A percentile compares a stretch with the other conserved stretches of the same genome.
phyloP scores from a whole-genome alignment of 2,797 vertebrate species.

The Myotis planiceps region DNA sequence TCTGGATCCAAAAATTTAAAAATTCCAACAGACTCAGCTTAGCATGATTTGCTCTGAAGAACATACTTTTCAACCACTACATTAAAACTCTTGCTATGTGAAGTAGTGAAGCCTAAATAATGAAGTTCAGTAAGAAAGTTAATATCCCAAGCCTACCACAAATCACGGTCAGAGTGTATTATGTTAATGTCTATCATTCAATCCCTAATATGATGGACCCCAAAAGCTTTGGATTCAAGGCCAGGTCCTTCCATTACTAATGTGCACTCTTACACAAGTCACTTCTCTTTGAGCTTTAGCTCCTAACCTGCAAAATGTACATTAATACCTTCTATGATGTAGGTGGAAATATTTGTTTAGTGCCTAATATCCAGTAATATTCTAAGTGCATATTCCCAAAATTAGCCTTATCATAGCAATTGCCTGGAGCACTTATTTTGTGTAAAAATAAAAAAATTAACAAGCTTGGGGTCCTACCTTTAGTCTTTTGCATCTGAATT shows the following conservation, averaged over 20 bases:
- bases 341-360: neutral
- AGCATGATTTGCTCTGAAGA: neutral
- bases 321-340: rapidly evolving
- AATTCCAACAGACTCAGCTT: neutral
- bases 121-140: neutral
- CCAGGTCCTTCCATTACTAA: neutral
- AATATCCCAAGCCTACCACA: neutral
- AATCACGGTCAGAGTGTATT: neutral
- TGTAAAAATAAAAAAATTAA: neutral
- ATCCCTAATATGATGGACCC: neutral
- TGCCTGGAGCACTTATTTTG: neutral
- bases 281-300: neutral
- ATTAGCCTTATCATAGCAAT: neutral
- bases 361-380: neutral
- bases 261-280: neutral
- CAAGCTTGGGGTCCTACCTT: too few relatives aligned
- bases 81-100: neutral
- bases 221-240: neutral
- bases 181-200: neutral
- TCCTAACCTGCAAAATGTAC: neutral
- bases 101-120: neutral
- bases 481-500: neutral
- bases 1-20: neutral
- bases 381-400: neutral
- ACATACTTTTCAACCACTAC: neutral